These are phyloP conservation scores for Parasteatoda lunata DNA, from an alignment of 2,888 invertebrate species.

Conservation along the genomic window DNA sequence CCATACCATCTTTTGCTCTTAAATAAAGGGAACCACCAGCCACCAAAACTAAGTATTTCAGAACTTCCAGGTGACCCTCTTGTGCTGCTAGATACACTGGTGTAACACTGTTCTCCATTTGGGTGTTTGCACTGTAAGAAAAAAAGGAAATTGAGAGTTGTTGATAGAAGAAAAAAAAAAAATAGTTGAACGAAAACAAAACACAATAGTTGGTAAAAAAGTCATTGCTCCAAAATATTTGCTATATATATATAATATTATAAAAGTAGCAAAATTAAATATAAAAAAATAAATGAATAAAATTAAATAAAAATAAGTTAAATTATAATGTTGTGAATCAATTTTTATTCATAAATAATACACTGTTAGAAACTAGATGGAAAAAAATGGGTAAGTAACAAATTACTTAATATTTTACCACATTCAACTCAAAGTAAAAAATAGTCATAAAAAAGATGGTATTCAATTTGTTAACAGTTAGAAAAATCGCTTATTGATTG, in stretches of 20 bases:
- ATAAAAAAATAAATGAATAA: too few relatives aligned
- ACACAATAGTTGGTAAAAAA: background rate
- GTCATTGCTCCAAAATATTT: background rate
- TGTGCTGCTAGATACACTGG: constrained; percentile 92
- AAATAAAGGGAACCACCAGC: constrained; percentile 88
- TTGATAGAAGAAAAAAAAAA: constrained; percentile 61
- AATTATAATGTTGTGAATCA: too few relatives aligned
- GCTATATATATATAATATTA: background rate
- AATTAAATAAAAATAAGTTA: too few relatives aligned
- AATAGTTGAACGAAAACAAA: too few relatives aligned
- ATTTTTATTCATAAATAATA: too few relatives aligned
- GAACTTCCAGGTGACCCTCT: constrained; percentile 89
- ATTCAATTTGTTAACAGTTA: too few relatives aligned
- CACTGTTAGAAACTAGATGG: background rate
- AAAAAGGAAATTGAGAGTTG: background rate
- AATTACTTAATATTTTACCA: too few relatives aligned
- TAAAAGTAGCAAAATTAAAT: background rate
- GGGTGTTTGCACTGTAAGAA: constrained; percentile 85
- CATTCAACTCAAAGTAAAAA: too few relatives aligned
- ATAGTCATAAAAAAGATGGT: too few relatives aligned
- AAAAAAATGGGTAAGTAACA: background rate
- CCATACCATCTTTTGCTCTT: constrained; percentile 91
- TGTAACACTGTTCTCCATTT: constrained; percentile 94
- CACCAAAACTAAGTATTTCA: constrained; percentile 87
- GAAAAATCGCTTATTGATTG: too few relatives aligned